phyloP scores from a whole-genome alignment of 2,113 vertebrate species.

The Albula glossodonta region DNA sequence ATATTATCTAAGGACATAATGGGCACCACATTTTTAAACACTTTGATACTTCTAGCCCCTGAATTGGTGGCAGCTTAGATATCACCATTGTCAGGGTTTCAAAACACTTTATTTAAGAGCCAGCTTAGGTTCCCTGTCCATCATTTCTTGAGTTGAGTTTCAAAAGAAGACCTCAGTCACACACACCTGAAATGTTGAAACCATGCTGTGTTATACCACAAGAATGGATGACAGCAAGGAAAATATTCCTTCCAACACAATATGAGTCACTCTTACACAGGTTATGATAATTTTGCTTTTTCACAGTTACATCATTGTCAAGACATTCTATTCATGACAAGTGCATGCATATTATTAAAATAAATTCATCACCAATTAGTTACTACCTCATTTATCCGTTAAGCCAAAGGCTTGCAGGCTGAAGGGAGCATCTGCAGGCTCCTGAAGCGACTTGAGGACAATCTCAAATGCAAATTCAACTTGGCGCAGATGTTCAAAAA shows the following conservation, averaged over 20 bases:
- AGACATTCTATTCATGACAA: background rate
- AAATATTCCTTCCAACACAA: background rate
- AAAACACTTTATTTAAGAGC: too few relatives aligned
- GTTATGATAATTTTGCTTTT: background rate
- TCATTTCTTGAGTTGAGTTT: background rate
- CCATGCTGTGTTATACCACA: background rate
- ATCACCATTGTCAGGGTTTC: too few relatives aligned
- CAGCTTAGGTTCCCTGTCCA: background rate
- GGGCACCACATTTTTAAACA: too few relatives aligned
- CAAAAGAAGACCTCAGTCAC: background rate
- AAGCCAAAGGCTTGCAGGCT: slow-evolving; percentile 4
- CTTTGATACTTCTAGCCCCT: too few relatives aligned
- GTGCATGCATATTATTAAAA: slow-evolving; percentile 18
- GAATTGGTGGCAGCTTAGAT: too few relatives aligned
- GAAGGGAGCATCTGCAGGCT: slow-evolving; percentile 4
- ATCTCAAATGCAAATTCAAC: slow-evolving; percentile 38
- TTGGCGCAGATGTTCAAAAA: slow-evolving; percentile 28
- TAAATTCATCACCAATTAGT: slow-evolving; percentile 23
- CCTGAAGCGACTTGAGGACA: slow-evolving; percentile 5
- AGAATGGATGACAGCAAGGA: background rate
- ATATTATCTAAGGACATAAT: too few relatives aligned
- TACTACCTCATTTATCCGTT: background rate
- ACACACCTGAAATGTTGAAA: background rate
- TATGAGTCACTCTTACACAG: background rate
- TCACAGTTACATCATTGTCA: background rate